Conservation (phyloP, 2,888 invertebrate genomes). For the Mesoligia furuncula region DNA sequence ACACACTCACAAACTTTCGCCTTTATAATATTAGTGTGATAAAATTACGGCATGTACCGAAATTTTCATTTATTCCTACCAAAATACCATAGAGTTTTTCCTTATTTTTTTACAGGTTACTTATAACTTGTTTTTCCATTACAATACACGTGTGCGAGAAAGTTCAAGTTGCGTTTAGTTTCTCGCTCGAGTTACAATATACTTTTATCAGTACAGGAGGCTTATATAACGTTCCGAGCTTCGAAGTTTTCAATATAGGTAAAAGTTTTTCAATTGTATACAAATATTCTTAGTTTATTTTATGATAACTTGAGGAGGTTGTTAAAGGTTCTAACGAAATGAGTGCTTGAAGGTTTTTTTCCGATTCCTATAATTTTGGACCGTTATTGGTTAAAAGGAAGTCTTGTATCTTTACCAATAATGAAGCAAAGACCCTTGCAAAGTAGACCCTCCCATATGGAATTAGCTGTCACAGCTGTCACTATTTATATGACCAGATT, state of each 20-base stretch:
- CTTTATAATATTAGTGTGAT: too few species aligned
- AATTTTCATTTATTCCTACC: not conserved
- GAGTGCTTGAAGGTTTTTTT: not conserved
- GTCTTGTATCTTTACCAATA: too few species aligned
- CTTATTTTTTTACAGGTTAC: not conserved
- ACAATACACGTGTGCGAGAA: conserved; percentile 13
- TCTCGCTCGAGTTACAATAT: conserved; percentile 27
- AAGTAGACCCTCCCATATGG: not conserved
- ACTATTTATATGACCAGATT: not conserved
- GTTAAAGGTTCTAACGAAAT: not conserved
- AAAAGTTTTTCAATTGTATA: conserved; percentile 48
- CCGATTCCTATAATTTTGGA: not conserved
- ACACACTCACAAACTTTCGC: too few species aligned
- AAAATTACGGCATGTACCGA: not conserved
- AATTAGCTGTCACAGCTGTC: not conserved
- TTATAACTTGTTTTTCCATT: conserved; percentile 28
- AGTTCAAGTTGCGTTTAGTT: conserved; percentile 33
- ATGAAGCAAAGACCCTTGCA: not conserved
- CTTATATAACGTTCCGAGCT: conserved; percentile 33
- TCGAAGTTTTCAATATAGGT: conserved; percentile 40
- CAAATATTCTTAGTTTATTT: conserved; percentile 24
- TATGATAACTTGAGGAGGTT: not conserved
- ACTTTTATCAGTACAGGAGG: conserved; percentile 32
- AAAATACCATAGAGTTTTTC: not conserved
- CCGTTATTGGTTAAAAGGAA: too few species aligned